Base-by-base conservation (phyloP, 2,888 invertebrate species). In the Pyrochroa serraticornis region DNA sequence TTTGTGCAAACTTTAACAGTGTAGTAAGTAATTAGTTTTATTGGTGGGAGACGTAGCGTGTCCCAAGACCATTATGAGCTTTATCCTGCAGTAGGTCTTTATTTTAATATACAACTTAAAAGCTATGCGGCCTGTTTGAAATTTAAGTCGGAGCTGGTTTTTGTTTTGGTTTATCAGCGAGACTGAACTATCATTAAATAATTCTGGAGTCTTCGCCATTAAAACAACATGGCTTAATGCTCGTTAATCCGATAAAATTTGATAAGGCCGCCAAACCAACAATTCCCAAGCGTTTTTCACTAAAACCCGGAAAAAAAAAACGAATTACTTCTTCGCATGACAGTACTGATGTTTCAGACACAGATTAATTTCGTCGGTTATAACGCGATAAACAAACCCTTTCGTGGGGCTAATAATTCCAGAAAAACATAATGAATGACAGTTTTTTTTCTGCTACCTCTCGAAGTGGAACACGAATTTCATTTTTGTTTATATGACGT, bases 391-490 rank as follows among this genome's bases (percentile, higher is more conserved):
- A 22, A 9, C 9, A 42, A 42, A 9, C 30, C 12, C 8, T 43
- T 42, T 43, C 43, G 43, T 43, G 43, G 33, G 22, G 22, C 2
- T 22, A 22, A 22, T 22, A 22, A 22, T 22, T 22, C 22, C 22
- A 22, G 22, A 22, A 22, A 22, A 22, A 22, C 22, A 22, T 22
- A 22, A 22, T 22, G 32, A 43, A 33, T 12, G 9, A 13, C 9
- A 5, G 30, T 12, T 8, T 43, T 22, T 7, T 31, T 43, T 2
- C 10, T 31, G 31, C 2, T 43, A 33, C 33, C 13, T 32, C n/a
- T 31, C 22, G 9, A 31, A 31, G 7, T 33, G 9, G 12, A 42
- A 43, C 43, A 43, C 10, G 43, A 43, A 22, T 43, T 43, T 43
- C 10, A 22, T 22, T 22, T 22, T 22, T 22, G 22, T 22, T 22